A percentile compares a stretch with the other conserved stretches of the same genome.
phyloP scores from a whole-genome alignment of 2,113 vertebrate genomes.

The Hymenochirus boettgeri region DNA sequence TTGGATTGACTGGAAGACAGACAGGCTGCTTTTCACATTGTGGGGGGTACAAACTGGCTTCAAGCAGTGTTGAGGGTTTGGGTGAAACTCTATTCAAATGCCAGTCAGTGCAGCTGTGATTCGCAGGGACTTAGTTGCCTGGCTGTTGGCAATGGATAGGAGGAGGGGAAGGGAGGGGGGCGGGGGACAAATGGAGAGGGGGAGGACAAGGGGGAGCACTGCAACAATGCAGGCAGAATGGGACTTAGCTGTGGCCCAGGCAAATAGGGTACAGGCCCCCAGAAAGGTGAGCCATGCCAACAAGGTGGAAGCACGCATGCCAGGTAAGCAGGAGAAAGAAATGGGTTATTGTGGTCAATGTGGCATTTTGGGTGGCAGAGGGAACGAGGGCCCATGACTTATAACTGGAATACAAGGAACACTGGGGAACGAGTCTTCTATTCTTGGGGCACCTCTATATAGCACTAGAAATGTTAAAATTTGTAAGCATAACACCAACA shows the following conservation, averaged over 20 bases:
- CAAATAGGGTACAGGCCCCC: conserved; percentile 42
- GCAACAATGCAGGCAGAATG: conserved; percentile 49
- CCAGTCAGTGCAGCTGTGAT: conserved; percentile 56
- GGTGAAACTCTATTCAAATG: conserved; percentile 51
- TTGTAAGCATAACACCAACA: too few species aligned
- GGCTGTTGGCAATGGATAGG: conserved; percentile 40
- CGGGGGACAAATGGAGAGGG: conserved; percentile 44
- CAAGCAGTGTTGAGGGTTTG: conserved; percentile 44
- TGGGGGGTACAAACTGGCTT: conserved; percentile 27
- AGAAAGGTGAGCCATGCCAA: conserved; percentile 22
- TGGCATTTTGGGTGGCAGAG: neutral
- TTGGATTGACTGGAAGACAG: neutral
- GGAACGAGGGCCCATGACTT: neutral
- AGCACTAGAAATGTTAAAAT: too few species aligned
- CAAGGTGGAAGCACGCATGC: conserved; percentile 42
- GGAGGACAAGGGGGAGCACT: conserved; percentile 41
- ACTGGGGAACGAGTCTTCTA: too few species aligned
- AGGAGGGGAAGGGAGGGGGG: conserved; percentile 47
- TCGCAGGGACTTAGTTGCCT: conserved; percentile 52
- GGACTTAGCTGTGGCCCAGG: conserved; percentile 56
- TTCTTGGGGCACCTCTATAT: too few species aligned
- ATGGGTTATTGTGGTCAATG: conserved; percentile 16
- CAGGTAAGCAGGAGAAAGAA: conserved; percentile 53
- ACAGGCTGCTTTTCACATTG: conserved; percentile 4
- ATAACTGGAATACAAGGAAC: conserved; percentile 9